Evolutionary conservation across 2,113 vertebrate species (phyloP).

Genomic region (Lipophrys pholis): DNA sequence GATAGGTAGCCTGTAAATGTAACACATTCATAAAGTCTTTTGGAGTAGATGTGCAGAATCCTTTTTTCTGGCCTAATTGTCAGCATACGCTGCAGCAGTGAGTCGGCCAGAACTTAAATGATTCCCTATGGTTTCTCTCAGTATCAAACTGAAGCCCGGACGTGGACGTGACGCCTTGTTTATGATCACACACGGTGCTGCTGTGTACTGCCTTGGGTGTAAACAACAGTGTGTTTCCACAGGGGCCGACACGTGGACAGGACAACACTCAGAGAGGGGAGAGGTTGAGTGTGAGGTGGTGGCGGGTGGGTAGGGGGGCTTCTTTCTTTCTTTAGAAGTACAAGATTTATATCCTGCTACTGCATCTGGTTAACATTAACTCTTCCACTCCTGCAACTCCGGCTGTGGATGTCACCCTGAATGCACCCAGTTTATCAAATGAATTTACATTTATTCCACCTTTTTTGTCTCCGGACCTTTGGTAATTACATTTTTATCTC

Average conservation of each 20-base stretch:
- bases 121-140: conserved; percentile 23
- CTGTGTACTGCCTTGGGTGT: conserved; percentile 36
- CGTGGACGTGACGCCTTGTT: conserved; percentile 28
- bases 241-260: conserved; percentile 65
- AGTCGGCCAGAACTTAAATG: conserved; percentile 25
- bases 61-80: conserved; percentile 39
- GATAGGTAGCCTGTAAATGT: conserved; percentile 17
- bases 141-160: conserved; percentile 23
- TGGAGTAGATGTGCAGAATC: conserved; percentile 29
- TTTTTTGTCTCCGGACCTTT: background rate
- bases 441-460: too few species aligned
- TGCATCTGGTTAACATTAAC: conserved; percentile 74
- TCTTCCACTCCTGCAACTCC: conserved; percentile 31
- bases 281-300: background rate
- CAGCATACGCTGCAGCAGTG: conserved; percentile 21
- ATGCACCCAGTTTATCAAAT: too few species aligned
- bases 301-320: background rate
- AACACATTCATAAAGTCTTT: background rate
- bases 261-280: conserved; percentile 52
- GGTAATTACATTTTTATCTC: conserved; percentile 1
- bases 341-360: conserved; percentile 58
- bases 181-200: conserved; percentile 29
- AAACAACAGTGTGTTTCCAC: conserved; percentile 46
- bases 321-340: conserved; percentile 46
- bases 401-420: conserved; percentile 22